Evolutionary conservation across 1,140 invertebrate species (phyloP), one percentile per base, ranked within the genome.

Genomic region (Papilio helenus): DNA sequence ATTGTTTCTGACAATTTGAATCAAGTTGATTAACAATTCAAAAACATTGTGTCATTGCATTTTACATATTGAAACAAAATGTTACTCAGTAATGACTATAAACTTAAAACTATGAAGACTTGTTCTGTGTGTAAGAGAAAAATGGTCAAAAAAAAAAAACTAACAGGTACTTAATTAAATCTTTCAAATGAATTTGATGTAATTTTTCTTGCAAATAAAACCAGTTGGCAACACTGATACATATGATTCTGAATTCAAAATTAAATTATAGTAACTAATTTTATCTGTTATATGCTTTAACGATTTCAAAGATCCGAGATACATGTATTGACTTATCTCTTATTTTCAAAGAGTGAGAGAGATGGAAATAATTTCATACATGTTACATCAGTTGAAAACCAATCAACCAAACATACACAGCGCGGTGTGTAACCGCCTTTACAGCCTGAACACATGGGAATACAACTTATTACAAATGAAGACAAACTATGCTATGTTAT

Each of bases 401-500:
- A 61, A 14, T 18, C 29, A 12, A 68, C 61, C 61, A 68, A 68
- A 68, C 61, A 68, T 26, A 61, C 61, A 68, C 26, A 68, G 61
- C 1, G 12, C 26, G 26, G 23, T 68, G 26, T 68, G 16, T 16
- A 18, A 34, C 26, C 26, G 26, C 20, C 20, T 14, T 51, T 49
- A 55, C 14, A 76, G 46, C 23, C 29, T 76, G 26, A 76, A 76
- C 73, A 76, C 73, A 76, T 58, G 73, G 73, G 49, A 58, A 55
- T 34, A 26, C 23, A 76, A 76, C 73, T 76, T 76, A 76, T 76
- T 76, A 76, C 49, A 51, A 58, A 76, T n/a, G 51, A 76, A 76
- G 49, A 74, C 16, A 76, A 76, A 76, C 46, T 76, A 76, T 58
- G 51, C 73, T 76, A 76, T 39, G 73, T 76, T 23, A 76, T 55